Conservation (phyloP, 2,113 vertebrate genomes). For the Toxotes jaculatrix region DNA sequence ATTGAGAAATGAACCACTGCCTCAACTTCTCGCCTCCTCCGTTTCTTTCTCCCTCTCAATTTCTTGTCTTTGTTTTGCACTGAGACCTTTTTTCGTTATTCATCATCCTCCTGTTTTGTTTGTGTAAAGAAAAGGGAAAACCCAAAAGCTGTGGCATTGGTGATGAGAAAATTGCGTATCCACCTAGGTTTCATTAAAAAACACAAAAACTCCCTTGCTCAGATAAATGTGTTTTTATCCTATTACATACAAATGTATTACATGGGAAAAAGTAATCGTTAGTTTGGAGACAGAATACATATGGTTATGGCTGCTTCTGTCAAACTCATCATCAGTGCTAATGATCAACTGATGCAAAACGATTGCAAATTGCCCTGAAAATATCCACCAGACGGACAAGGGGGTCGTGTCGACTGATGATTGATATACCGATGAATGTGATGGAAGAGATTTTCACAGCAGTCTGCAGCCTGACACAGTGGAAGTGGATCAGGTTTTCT, state of each 20-base stretch:
- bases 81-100: neutral
- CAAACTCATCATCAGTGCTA: neutral
- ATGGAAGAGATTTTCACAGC: no score
- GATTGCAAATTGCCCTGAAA: neutral
- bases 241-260: constrained; percentile 6
- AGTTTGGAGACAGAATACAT: neutral
- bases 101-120: constrained; percentile 13
- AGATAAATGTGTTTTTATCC: constrained; percentile 12
- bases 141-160: constrained; percentile 12
- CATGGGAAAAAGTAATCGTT: neutral
- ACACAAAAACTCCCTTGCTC: constrained; percentile 16
- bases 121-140: constrained; percentile 35
- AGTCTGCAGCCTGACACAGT: no score
- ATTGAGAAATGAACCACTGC: constrained; percentile 40
- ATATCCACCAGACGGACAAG: neutral
- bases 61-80: constrained; percentile 3
- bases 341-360: neutral
- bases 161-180: constrained; percentile 27
- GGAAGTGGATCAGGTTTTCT: no score
- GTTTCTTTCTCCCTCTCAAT: neutral
- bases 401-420: neutral
- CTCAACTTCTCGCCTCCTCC: constrained; percentile 27
- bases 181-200: constrained; percentile 25
- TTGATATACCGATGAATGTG: no score
- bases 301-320: neutral